A percentile compares a stretch with the other conserved stretches of the same genome.
Evolutionary conservation across 2,797 vertebrate genomes (phyloP).

Genomic region (Rhabdophis nuchalis): DNA sequence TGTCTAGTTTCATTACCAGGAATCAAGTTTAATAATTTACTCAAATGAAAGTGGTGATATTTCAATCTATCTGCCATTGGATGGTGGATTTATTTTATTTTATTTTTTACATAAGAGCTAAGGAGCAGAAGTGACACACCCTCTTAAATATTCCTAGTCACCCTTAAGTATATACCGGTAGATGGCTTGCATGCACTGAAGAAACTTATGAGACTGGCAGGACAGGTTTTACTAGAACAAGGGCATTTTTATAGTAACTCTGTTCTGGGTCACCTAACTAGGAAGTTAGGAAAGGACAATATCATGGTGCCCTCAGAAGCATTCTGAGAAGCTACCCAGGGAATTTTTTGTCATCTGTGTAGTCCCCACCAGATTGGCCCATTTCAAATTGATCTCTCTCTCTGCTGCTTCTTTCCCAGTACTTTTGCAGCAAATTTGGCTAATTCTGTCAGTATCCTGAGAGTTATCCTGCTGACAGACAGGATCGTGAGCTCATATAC

Average conservation of each 20-base stretch:
- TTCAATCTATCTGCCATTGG: not conserved
- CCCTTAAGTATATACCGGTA: conserved; percentile 4
- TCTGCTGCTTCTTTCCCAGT: not conserved
- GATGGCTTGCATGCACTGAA: not conserved
- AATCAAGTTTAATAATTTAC: not conserved
- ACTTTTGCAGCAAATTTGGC: not conserved
- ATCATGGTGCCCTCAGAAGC: not conserved
- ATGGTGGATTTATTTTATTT: not conserved
- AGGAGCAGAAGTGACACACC: not conserved
- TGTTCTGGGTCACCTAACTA: not conserved
- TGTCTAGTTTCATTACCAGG: not conserved
- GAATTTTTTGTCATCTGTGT: not conserved
- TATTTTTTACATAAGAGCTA: not conserved
- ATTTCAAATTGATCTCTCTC: not conserved
- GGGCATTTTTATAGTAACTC: not conserved
- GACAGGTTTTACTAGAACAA: conserved; percentile 7
- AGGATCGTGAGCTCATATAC: not conserved
- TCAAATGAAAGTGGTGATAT: not conserved
- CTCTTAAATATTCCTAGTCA: conserved; percentile 4
- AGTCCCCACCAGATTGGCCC: not conserved
- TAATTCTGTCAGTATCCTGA: not conserved
- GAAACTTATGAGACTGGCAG: not conserved
- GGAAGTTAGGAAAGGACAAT: not conserved
- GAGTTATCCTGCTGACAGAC: not conserved
- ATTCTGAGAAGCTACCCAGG: not conserved